A percentile compares a stretch with the other conserved stretches of the same genome.
These are phyloP conservation scores for Anastrepha obliqua DNA, from an alignment of 1,140 invertebrate genomes.

Conservation along the genomic window DNA sequence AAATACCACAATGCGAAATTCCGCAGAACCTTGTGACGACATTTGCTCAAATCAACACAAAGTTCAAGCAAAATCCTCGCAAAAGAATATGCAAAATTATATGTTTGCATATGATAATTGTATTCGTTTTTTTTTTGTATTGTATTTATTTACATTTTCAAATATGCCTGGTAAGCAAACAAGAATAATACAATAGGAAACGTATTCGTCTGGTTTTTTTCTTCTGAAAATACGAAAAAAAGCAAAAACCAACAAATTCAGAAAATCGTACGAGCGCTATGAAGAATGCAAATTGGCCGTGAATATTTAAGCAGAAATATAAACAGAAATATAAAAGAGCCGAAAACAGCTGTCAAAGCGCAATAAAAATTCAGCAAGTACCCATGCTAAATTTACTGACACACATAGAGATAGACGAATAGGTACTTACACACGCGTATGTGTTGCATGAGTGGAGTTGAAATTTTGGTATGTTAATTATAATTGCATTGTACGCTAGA, in stretches of 20 bases:
- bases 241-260: not conserved
- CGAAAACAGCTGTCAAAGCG: conserved; percentile 17
- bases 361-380: not conserved
- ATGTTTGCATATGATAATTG: not conserved
- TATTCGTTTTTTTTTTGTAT: not conserved
- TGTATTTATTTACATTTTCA: not conserved
- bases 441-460: not conserved
- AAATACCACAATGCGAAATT: conserved; percentile 16
- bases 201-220: not conserved
- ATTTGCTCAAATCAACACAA: not conserved
- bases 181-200: conserved; percentile 17
- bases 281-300: conserved; percentile 36
- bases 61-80: not conserved
- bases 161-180: not conserved
- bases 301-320: conserved; percentile 28
- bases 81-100: conserved; percentile 2
- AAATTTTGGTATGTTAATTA: not conserved
- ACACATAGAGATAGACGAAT: not conserved
- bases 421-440: not conserved
- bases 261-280: not conserved
- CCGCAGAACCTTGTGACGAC: conserved; percentile 22
- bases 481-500: not conserved
- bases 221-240: not conserved
- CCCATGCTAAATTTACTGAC: not conserved
- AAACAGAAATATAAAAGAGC: not conserved